Base-by-base conservation (phyloP, 2,888 invertebrate genomes). In the Agapostemon virescens region DNA sequence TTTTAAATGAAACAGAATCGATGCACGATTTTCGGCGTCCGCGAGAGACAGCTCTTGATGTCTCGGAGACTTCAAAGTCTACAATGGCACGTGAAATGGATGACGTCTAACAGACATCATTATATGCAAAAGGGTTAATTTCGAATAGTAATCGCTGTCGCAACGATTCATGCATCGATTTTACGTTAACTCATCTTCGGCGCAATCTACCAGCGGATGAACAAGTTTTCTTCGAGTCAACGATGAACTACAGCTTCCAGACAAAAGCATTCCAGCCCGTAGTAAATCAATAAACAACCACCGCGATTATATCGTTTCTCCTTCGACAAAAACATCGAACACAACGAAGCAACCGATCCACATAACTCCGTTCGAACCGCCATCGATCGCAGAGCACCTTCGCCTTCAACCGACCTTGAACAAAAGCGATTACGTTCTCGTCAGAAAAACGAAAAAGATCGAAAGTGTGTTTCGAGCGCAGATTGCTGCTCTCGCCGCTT, bases 401-500 rank as follows among this genome's bases (percentile, higher is more conserved):
- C 55, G 55, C 55, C 55, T 55, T 55, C 55, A 7, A 26, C 26
- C 55, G 55, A 17, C 55, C 55, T 55, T 55, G 55, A 26, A 55
- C 26, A 55, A 55, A 15, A 55, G 15, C 55, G 55, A 55, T 55
- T 55, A 55, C 55, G 55, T 7, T 55, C 55, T 23, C 55, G 55
- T 15, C 55, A 26, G 55, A 55, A 55, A 55, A 55, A 55, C 55
- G 26, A 55, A 17, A 55, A 55, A 55, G 26, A 55, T 23, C 55
- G 26, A 55, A 55, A 55, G 55, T 55, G 26, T 55, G 55, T 26
- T 55, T 63, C 63, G 63, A 63, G n/a, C 33, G 36, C 9, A 33
- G 33, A 63, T 63, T 36, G 33, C 36, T 36, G 11, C 33, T 33
- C 33, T 33, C 17, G 11, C 33, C 23, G 52, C 11, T 23, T 52